Evolutionary conservation across 2,797 vertebrate species (phyloP).

Genomic region (Eidolon dupreanum): DNA sequence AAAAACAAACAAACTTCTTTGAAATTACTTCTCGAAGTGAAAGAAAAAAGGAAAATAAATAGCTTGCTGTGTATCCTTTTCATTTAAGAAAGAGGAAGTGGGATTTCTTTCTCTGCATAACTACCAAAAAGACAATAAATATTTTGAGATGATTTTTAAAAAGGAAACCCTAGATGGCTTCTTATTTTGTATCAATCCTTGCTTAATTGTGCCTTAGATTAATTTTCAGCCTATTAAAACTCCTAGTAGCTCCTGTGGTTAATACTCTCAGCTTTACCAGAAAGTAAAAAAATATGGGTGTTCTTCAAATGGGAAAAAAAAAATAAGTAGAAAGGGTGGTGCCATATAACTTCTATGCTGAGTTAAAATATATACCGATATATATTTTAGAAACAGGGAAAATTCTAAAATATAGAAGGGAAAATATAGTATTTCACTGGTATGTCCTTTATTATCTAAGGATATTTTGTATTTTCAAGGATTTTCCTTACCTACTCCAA

Average conservation of each 20-base stretch:
- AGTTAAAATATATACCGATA: neutral
- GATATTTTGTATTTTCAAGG: conserved; percentile 35
- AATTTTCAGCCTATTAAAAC: conserved; percentile 31
- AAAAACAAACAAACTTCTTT: neutral
- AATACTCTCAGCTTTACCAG: conserved; percentile 19
- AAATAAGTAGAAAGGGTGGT: neutral
- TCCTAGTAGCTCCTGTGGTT: neutral
- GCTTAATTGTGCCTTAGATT: neutral
- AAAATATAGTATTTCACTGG: conserved; percentile 7
- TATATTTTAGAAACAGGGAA: too few relatives aligned
- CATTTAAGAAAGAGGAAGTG: conserved; percentile 49
- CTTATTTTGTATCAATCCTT: conserved; percentile 10
- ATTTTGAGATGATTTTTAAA: conserved; percentile 32
- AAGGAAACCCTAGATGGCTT: neutral
- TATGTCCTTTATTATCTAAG: neutral
- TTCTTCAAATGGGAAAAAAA: conserved; percentile 43
- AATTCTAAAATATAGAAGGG: neutral
- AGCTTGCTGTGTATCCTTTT: conserved; percentile 35
- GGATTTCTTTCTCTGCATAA: neutral
- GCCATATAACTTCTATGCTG: neutral
- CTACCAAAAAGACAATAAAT: conserved; percentile 9
- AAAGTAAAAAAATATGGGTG: conserved; percentile 1
- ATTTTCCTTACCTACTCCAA: neutral
- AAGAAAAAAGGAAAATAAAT: conserved; percentile 3
- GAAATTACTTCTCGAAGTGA: conserved; percentile 42